Base-by-base conservation (phyloP, 2,888 invertebrate genomes). In the Stenolophus ochropezus region DNA sequence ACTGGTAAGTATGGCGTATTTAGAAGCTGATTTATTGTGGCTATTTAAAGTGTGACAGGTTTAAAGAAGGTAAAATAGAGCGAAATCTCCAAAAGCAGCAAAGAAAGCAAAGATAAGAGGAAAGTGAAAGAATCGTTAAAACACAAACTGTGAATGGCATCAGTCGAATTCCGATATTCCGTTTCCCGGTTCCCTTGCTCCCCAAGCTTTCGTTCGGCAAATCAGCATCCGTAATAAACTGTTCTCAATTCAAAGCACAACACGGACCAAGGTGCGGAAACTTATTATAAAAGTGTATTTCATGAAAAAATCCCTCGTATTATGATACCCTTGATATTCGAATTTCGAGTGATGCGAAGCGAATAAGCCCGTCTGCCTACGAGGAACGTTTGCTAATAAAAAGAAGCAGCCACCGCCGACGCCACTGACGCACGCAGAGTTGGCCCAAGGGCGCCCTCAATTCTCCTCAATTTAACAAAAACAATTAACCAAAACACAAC, bases 291-390 rank as follows among this genome's bases (percentile, higher is more conserved):
- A 79, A 79, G 69, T 79, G 79, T 79, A 79, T 79, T 79, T 79
- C 79, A 79, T 79, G 79, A 79, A 79, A 65, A 79, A 79, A 65
- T 71, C 65, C 51, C 69, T 71, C 69, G 71, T 25, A 79, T 79
- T 79, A 79, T 79, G 79, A 79, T 79, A 79, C 79, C 79, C 79
- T 79, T 79, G 79, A 79, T 71, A 79, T 79, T 79, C 79, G 79
- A 79, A 79, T 61, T 71, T 79, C 69, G 79, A 71, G 51, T 79
- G 79, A 79, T 23, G 69, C 69, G 79, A 79, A 79, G 79, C 71
- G 79, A 71, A 71, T 79, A 79, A 79, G 65, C 79, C 79, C 27
- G 78, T 33, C 53, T 33, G 76, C 76, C 53, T 56, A 56, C 76
- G 71, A 79, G 69, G 53, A 69, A 20, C 49, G 69, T 79, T 69